These are phyloP conservation scores for Willisornis vidua DNA, from an alignment of 2,113 vertebrate species.

Conservation along the genomic window DNA sequence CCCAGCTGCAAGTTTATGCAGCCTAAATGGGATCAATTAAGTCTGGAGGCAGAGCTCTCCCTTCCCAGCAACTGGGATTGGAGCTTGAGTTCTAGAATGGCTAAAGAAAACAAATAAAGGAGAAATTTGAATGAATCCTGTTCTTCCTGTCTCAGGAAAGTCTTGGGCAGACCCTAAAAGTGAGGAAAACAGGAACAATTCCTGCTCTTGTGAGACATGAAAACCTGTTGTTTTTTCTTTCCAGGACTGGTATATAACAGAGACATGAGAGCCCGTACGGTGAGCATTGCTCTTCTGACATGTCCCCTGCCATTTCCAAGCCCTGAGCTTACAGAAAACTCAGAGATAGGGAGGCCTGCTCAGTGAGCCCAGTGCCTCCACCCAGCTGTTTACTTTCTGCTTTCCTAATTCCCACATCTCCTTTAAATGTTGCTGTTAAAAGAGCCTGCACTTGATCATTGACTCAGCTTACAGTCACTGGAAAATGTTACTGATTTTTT, in stretches of 20 bases:
- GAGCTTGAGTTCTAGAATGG: not conserved
- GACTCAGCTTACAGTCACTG: constrained; percentile 18
- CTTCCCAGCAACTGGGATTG: not conserved
- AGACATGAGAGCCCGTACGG: constrained; percentile 54
- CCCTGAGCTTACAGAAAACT: not conserved
- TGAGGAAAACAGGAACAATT: not conserved
- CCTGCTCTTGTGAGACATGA: not conserved
- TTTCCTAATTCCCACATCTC: not conserved
- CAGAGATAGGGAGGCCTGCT: not conserved
- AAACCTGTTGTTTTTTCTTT: not conserved
- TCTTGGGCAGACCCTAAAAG: not conserved
- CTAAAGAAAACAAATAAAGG: not conserved
- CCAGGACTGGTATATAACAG: constrained; percentile 74
- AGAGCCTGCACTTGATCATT: not conserved
- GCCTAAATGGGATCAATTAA: not conserved
- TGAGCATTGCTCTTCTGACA: not conserved
- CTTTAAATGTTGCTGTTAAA: constrained; percentile 25
- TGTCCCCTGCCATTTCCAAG: not conserved
- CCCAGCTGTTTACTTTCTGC: not conserved
- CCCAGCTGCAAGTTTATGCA: not conserved
- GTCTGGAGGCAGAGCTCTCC: not conserved
- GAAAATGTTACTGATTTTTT: constrained; percentile 42
- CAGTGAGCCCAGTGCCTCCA: not conserved
- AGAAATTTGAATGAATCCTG: not conserved
- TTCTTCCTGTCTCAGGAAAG: not conserved